phyloP scores from a whole-genome alignment of 2,888 invertebrate genomes.

The Thymelicus sylvestris region DNA sequence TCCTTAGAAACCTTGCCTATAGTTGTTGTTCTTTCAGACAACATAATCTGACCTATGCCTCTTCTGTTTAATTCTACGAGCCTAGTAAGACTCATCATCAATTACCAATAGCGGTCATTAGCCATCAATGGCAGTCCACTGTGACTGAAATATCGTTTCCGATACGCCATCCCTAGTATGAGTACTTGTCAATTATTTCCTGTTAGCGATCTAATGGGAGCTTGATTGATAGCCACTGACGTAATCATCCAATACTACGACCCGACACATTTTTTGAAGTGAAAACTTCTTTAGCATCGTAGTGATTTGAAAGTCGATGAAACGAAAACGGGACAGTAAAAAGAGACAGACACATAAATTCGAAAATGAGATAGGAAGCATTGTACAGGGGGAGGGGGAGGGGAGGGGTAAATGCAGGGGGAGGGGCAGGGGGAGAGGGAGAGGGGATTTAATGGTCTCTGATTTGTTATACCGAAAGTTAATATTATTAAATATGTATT shows the following conservation, averaged over 20 bases:
- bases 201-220: conserved; percentile 4
- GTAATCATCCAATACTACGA: not conserved
- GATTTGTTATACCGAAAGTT: too few relatives aligned
- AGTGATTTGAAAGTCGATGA: too few relatives aligned
- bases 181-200: conserved; percentile 13
- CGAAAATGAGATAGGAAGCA: too few relatives aligned
- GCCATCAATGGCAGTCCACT: conserved; percentile 8
- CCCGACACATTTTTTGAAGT: not conserved
- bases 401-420: too few relatives aligned
- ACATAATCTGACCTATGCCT: not conserved
- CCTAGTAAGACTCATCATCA: not conserved
- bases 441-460: too few relatives aligned
- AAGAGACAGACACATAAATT: too few relatives aligned
- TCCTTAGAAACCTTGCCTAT: too few relatives aligned
- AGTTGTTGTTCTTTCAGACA: not conserved
- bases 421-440: too few relatives aligned
- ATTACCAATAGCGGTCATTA: conserved; percentile 1
- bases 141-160: conserved; percentile 15
- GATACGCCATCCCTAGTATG: conserved; percentile 5
- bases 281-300: too few relatives aligned
- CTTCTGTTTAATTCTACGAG: conserved; percentile 5
- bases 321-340: too few relatives aligned
- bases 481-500: too few relatives aligned
- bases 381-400: too few relatives aligned
- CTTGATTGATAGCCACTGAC: not conserved